Evolutionary conservation across 1,140 invertebrate genomes (phyloP), one percentile per base, ranked within the genome.

Genomic region (Tetramorium simillimum): DNA sequence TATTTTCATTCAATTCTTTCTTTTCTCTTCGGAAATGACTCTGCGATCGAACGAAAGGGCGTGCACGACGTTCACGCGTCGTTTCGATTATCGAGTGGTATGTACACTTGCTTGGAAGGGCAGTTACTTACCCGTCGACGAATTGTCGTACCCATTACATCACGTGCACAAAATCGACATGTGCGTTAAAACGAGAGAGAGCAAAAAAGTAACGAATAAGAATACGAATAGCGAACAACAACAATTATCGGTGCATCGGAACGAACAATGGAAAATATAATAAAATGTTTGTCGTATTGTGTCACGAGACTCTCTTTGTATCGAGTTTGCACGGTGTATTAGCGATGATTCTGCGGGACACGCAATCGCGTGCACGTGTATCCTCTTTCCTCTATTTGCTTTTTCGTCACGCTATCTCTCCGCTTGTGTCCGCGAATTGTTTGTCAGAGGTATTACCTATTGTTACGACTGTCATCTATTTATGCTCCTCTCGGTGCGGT

Each of bases 131-230:
- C 80, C 80, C 80, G 53, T 73, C 40, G 53, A 84, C 56, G 40
- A 18, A 84, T 75, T 40, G 62, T 67, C 33, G 53, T 73, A 84
- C 24, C 24, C 40, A 62, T 84, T 84, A 84, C 69, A 37, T 75
- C 37, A 84, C 69, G 69, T 84, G 69, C 69, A 43, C 43, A 84
- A 73, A 84, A 49, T 75, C n/a, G 78, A 81, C 51, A 62, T 84
- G 80, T 84, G 80, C 69, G 40, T 84, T 75, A 81, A 82, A 82
- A 82, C 53, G 69, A 75, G 69, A 84, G 69, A 75, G 69, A 84
- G 53, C 69, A 75, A 84, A 81, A 67, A 82, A 18, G 40, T 73
- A 69, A 82, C 67, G 67, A 82, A 14, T 84, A 84, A 60, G 28
- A 33, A 75, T 84, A 84, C 40, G 69, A 84, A 28, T 75, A 84